phyloP scores from a whole-genome alignment of 1,140 invertebrate genomes.

The Cydia fagiglandana region DNA sequence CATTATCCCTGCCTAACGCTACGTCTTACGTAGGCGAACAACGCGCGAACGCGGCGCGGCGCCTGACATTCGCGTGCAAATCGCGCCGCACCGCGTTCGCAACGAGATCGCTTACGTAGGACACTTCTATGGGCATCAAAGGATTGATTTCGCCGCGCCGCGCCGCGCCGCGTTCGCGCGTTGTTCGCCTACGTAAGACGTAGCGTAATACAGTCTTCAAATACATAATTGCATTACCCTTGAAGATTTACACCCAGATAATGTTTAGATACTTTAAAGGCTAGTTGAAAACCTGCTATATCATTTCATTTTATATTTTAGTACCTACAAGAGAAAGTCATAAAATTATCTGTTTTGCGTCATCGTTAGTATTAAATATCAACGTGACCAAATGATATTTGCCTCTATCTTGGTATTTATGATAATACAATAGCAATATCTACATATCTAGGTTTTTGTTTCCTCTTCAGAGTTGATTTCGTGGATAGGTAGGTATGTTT shows the following conservation, averaged over 20 bases:
- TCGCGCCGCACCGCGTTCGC: no score
- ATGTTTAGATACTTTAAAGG: background rate
- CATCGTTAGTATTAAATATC: slow-evolving; percentile 24
- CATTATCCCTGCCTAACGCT: background rate
- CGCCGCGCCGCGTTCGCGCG: no score
- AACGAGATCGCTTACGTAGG: no score
- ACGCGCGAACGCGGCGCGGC: no score
- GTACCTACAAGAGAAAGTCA: background rate
- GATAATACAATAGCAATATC: slow-evolving; percentile 34
- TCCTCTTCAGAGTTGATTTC: slow-evolving; percentile 38
- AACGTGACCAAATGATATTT: slow-evolving; percentile 9
- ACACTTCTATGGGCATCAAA: no score
- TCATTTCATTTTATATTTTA: background rate
- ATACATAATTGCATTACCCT: background rate
- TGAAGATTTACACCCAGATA: no score
- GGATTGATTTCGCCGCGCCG: no score
- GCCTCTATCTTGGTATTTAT: slow-evolving; percentile 18
- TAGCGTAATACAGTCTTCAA: background rate
- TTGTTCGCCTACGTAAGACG: no score
- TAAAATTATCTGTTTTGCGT: slow-evolving; percentile 27
- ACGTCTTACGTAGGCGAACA: no score
- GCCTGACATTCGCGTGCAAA: no score
- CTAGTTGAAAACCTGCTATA: background rate
- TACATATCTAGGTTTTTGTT: slow-evolving; percentile 51
- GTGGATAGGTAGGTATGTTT: slow-evolving; percentile 42